Conservation (phyloP, 2,797 vertebrate genomes). For the Sitta carolinensis region DNA sequence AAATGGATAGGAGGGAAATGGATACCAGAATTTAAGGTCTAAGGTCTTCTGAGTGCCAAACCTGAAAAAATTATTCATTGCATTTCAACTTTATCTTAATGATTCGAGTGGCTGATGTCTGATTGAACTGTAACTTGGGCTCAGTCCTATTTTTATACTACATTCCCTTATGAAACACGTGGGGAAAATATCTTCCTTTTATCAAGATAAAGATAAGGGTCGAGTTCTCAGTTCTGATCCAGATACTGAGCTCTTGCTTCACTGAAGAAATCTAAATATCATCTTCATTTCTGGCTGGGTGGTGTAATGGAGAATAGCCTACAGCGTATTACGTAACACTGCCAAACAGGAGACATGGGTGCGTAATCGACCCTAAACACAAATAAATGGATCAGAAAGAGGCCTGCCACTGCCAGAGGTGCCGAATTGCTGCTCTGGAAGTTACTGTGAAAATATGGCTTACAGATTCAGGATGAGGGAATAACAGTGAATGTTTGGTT, state of each 20-base stretch:
- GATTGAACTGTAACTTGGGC: not conserved
- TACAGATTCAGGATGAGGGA: not conserved
- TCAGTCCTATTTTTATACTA: conserved; percentile 22
- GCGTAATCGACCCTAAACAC: not conserved
- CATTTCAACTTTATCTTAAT: not conserved
- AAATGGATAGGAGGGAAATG: not conserved
- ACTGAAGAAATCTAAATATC: conserved; percentile 23
- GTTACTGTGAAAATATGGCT: not conserved
- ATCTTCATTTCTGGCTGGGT: conserved; percentile 12
- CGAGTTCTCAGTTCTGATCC: not conserved
- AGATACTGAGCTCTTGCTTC: conserved; percentile 46
- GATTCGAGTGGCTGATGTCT: not conserved
- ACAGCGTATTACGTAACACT: not conserved
- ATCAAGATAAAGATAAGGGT: not conserved
- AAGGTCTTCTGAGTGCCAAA: not conserved
- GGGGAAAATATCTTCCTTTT: not conserved
- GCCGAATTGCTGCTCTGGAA: not conserved
- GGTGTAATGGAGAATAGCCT: conserved; percentile 43
- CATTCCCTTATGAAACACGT: not conserved
- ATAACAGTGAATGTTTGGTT: not conserved
- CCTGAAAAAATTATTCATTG: not conserved
- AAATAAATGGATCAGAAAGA: not conserved
- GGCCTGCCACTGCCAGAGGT: not conserved
- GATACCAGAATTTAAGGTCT: not conserved
- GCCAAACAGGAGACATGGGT: not conserved